Base-by-base conservation (phyloP, 2,113 vertebrate genomes). In the Mustela nigripes region DNA sequence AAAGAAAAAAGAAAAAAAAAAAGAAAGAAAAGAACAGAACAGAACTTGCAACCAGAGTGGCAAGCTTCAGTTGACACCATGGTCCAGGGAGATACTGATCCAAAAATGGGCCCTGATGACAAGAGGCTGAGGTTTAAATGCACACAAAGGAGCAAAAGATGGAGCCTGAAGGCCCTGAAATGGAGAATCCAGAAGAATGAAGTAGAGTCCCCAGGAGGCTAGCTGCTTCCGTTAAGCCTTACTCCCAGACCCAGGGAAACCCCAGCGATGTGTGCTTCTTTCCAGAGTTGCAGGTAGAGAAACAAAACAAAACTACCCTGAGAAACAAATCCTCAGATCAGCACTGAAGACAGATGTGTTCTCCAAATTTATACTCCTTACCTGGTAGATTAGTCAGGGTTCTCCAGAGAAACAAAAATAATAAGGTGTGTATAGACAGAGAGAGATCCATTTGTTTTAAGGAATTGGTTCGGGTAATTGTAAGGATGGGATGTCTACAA, bases 361-460 rank as follows among this genome's bases (percentile, higher is more conserved):
- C 24, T 67, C 78, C 60, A 91, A 71, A 91, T 76, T 36, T 48
- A 48, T 11, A 50, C 18, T 60, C 31, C 7, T 71, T 42, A 24
- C 14, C 22, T 73, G 15, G 15, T 86, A 4, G 42, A 26, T 82
- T 84, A 36, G 42, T 84, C 65, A 71, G 18, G 42, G 15, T 53
- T 85, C 62, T 65, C 19, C 80, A 94, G 84, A 67, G 33, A 92
- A 86, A 89, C 11, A 89, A 24, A 85, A 91, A 78, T 26, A 92
- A 63, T 4, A 53, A 18, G 69, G 92, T 15, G 28, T 45, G 42
- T 45, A 84, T 45, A 84, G 18, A 50, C 19, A 82, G 2, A 89
- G 4, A 83, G 36, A 36, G 5, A 33, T 11, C 21, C 4, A 28
- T 81, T 73, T 48, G 53, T 86, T 94, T 94, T 83, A 67, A 91